phyloP scores from a whole-genome alignment of 2,888 invertebrate genomes.

The Gymnocheta viridis region DNA sequence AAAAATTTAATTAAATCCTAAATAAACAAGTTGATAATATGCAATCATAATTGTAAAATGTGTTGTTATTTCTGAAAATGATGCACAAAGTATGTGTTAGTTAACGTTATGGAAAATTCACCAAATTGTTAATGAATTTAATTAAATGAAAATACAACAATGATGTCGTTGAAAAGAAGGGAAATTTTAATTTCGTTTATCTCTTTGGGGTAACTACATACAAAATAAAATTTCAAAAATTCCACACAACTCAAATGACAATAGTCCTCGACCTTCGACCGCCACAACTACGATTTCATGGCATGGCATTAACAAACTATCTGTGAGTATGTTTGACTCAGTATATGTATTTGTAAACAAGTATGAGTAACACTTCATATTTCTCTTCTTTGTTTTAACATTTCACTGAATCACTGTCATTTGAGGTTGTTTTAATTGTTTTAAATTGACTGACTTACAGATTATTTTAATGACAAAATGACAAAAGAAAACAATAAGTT shows the following conservation, averaged over 20 bases:
- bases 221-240: constrained; percentile 9
- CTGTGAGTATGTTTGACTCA: neutral
- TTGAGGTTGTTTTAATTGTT: constrained; percentile 47
- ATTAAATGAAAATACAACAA: neutral
- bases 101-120: too few species aligned
- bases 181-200: neutral
- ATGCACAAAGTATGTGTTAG: too few species aligned
- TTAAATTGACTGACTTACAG: constrained; percentile 52
- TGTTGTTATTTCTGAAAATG: neutral
- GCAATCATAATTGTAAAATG: too few species aligned
- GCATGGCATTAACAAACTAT: neutral
- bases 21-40: neutral
- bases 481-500: constrained; percentile 33
- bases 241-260: neutral
- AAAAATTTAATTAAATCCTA: neutral
- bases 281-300: neutral
- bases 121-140: neutral
- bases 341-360: neutral
- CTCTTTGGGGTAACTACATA: too few species aligned
- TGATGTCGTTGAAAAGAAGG: neutral
- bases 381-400: constrained; percentile 6
- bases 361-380: constrained; percentile 3
- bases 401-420: constrained; percentile 21
- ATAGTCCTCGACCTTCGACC: neutral
- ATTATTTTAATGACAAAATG: constrained; percentile 48